Base-by-base conservation (phyloP, 53 echinoderm and acorn worm genomes). In the Astropecten irregularis region DNA sequence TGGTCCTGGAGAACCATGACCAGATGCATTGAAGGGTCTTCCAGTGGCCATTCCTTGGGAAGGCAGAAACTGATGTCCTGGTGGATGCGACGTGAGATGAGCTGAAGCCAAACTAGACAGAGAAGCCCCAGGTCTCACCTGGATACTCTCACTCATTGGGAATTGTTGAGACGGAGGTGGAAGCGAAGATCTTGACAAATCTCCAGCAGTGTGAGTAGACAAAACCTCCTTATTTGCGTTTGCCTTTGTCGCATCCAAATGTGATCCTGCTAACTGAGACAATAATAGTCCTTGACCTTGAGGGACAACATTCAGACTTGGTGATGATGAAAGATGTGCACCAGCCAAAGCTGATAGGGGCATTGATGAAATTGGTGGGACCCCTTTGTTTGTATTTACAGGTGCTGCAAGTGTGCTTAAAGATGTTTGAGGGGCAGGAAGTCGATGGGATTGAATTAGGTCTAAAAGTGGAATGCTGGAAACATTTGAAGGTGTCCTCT, bases 261-360 rank as follows among this genome's bases (percentile, higher is more conserved):
- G 62, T 18, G 62, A 79, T 23, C 48, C 62, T 14, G 62, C 62
- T 15, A 79, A 34, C 61, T 79, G 42, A 16, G 79, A 61, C 47
- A 79, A 29, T 61, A 62, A 76, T 3, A 26, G 39, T 40, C 76
- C 58, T 42, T 57, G 79, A 79, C 62, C 63, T 25, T 48, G 79
- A 39, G 62, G 8, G 13, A 11, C 18, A 76, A 23, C 50, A 76
- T 34, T 76, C 40, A 18, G 28, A 39, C 13, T n/a, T n/a, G 63
- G 62, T 60, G 62, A 9, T 21, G 63, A 60, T 2, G 79, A 61
- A 61, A 79, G 31, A 61, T 61, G 62, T 0, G 32, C 9, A 61
- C 8, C 49, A 44, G 77, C 77, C 28, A 61, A 48, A 19, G 79
- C 79, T 9, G 79, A 79, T 19, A 62, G 62, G 79, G 79, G 62